A percentile compares a stretch with the other conserved stretches of the same genome.
Evolutionary conservation across 2,888 invertebrate species (phyloP).

Genomic region (Panzeria rudis): DNA sequence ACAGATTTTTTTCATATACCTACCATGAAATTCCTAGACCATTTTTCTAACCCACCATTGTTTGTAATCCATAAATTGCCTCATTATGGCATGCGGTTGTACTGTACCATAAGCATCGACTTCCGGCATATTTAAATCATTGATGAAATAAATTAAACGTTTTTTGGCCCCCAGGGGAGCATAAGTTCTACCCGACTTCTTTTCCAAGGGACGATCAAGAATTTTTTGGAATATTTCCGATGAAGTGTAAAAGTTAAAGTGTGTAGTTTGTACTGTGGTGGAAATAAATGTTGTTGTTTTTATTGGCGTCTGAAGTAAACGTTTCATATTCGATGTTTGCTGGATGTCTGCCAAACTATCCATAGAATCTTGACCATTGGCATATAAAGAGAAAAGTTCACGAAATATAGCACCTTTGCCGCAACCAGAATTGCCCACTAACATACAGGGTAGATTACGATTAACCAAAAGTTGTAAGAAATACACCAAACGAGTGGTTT

Average conservation of each 20-base stretch:
- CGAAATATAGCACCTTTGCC: conserved; percentile 96
- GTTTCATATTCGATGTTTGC: conserved; percentile 45
- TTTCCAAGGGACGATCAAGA: conserved; percentile 96
- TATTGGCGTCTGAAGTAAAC: conserved; percentile 81
- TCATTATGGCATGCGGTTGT: conserved; percentile 96
- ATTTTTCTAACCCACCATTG: conserved; percentile 88
- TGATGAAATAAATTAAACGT: conserved; percentile 95
- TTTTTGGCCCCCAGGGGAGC: conserved; percentile 93
- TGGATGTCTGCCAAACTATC: conserved; percentile 89
- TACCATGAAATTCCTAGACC: not conserved
- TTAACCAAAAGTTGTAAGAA: conserved; percentile 94
- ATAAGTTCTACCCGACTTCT: conserved; percentile 96
- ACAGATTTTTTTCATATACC: not conserved
- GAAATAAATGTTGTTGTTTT: conserved; percentile 71
- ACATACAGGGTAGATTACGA: conserved; percentile 93
- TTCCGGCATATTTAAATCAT: conserved; percentile 99
- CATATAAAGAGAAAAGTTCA: conserved; percentile 85
- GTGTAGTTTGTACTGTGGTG: conserved; percentile 79
- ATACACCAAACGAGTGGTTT: conserved; percentile 93
- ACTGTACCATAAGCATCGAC: conserved; percentile 97
- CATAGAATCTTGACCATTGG: conserved; percentile 76
- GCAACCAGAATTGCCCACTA: conserved; percentile 94
- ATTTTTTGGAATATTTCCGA: conserved; percentile 95
- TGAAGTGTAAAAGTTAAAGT: conserved; percentile 96
- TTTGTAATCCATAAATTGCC: conserved; percentile 96